These are phyloP conservation scores for Seriola rivoliana DNA, from an alignment of 2,113 vertebrate genomes.

Conservation along the genomic window DNA sequence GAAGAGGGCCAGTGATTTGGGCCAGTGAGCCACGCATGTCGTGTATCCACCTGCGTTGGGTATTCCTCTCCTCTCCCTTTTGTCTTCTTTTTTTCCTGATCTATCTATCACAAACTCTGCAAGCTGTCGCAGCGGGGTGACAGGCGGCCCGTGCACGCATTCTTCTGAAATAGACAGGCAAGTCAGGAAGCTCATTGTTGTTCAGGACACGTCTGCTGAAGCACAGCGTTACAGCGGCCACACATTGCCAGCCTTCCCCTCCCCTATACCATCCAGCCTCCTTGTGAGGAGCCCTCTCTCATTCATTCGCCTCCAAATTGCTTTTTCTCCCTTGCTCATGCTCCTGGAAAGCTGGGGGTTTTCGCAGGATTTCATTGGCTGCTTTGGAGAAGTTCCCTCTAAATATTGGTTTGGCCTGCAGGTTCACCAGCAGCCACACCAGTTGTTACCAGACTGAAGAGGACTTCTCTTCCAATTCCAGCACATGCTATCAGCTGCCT, in stretches of 20 bases:
- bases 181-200: slow-evolving; percentile 73
- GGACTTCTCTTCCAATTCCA: slow-evolving; percentile 6
- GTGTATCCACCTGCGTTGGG: slow-evolving; percentile 58
- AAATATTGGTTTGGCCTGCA: slow-evolving; percentile 43
- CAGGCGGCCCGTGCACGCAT: slow-evolving; percentile 54
- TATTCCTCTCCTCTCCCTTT: slow-evolving; percentile 56
- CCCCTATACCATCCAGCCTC: slow-evolving; percentile 44
- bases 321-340: slow-evolving; percentile 51
- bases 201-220: slow-evolving; percentile 72
- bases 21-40: slow-evolving; percentile 76
- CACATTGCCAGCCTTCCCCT: slow-evolving; percentile 48
- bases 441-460: slow-evolving; percentile 22
- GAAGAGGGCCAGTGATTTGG: slow-evolving; percentile 78
- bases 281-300: slow-evolving; percentile 61
- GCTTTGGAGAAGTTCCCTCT: slow-evolving; percentile 34
- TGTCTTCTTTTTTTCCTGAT: slow-evolving; percentile 62
- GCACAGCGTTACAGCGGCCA: slow-evolving; percentile 49
- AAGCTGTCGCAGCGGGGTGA: slow-evolving; percentile 74
- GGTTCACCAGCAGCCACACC: slow-evolving; percentile 19
- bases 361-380: slow-evolving; percentile 48
- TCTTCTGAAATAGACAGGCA: slow-evolving; percentile 70
- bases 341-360: slow-evolving; percentile 40
- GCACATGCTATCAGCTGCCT: slow-evolving; percentile 15
- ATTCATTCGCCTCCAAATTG: slow-evolving; percentile 74
- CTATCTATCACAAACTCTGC: slow-evolving; percentile 79